Evolutionary conservation across 2,797 vertebrate species (phyloP), one percentile per base, ranked within the genome.

Genomic region (Odontamblyopus lacepedii): DNA sequence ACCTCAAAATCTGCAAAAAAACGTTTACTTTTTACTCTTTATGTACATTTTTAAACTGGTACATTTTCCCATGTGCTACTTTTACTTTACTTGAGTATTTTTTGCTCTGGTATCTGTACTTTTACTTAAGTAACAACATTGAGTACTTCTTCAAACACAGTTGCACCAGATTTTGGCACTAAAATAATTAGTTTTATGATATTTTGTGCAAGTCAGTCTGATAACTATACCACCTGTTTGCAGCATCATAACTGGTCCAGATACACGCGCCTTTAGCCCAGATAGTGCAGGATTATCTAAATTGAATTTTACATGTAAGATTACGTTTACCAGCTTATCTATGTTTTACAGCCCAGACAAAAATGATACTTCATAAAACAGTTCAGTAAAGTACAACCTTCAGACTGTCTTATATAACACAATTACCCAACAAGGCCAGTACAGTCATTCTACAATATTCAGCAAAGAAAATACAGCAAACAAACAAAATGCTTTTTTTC

Each of bases 211-310:
- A 9, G 12, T 4, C 16, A 15, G 59, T 38, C 62, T 41, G 18
- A 69, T 72, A 76, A 78, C 63, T 76, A 63, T 65, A 72, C 53
- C 0, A 56, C 23, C 26, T 66, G 27, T 63, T 32, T 70, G 51
- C 7, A 1, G 41, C 64, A 57, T 60, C 48, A 73, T 71, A 67
- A 67, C 61, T 72, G 7, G 15, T 27, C 8, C 13, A 65, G 63
- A 44, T 18, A 1, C 18, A 32, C 18, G 55, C 35, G 27, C 67
- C 69, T 23, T 51, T 8, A 67, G 19, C 18, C 56, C 35, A 72
- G 73, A 66, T 9, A 60, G 8, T 71, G 44, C 18, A 9, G 19
- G 67, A 41, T 80, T 75, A 92, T 92, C 87, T 90, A 79, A 91
- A 88, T 91, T 83, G 66, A 57, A 76, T 88, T 60, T 78, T 71